A percentile compares a stretch with the other conserved stretches of the same genome.
Evolutionary conservation across 2,797 vertebrate genomes (phyloP).

Genomic region (Cygnus olor): DNA sequence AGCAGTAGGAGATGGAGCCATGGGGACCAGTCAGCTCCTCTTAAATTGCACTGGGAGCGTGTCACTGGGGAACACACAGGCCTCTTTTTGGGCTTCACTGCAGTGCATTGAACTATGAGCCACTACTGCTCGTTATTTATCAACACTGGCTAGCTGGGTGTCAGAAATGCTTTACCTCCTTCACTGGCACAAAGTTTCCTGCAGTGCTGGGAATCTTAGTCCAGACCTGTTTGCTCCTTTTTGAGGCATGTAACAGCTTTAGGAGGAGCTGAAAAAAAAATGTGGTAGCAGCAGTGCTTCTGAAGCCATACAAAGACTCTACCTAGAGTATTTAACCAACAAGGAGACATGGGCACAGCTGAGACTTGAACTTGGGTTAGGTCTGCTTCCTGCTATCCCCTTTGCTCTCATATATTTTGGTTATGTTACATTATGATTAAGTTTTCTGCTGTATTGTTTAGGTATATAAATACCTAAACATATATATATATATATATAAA

Average conservation of each 20-base stretch:
- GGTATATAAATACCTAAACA: too few relatives aligned
- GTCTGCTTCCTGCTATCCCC: rapidly evolving
- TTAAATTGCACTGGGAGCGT: rapidly evolving
- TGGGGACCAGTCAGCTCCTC: neutral
- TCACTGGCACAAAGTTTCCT: neutral
- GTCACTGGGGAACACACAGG: rapidly evolving
- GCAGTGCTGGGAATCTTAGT: rapidly evolving
- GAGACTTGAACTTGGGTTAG: neutral
- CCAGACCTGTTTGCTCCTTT: neutral
- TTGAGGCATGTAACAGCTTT: rapidly evolving
- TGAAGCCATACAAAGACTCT: rapidly evolving
- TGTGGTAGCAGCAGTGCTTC: neutral
- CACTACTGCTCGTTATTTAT: rapidly evolving
- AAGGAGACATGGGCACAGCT: neutral
- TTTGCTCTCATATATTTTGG: rapidly evolving
- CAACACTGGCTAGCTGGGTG: rapidly evolving
- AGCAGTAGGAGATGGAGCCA: neutral
- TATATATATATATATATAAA: too few relatives aligned
- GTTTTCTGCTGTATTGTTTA: neutral
- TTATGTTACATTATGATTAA: neutral
- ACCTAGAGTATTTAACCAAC: rapidly evolving
- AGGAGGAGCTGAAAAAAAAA: neutral
- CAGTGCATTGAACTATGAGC: neutral
- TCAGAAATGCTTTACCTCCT: neutral
- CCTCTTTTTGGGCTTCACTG: rapidly evolving